Conservation (phyloP, 1,140 invertebrate genomes). For the Bombus impatiens region DNA sequence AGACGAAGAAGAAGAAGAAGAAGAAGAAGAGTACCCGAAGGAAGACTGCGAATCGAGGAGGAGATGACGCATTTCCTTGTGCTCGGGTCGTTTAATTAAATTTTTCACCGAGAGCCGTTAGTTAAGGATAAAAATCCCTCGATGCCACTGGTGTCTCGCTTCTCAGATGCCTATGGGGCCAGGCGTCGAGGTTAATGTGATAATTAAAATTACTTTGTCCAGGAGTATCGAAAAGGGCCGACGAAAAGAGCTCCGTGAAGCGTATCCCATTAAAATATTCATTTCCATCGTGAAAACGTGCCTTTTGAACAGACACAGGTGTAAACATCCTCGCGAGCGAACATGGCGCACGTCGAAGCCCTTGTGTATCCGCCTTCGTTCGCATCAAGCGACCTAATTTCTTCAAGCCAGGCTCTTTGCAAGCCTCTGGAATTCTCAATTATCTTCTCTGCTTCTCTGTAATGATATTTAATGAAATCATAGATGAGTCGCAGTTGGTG, state of each 20-base stretch:
- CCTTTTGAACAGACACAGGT: slow-evolving; percentile 3
- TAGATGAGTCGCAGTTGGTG: neutral
- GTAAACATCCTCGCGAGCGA: slow-evolving; percentile 38
- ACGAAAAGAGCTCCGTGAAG: slow-evolving; percentile 8
- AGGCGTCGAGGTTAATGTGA: slow-evolving; percentile 55
- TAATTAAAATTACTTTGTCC: slow-evolving; percentile 70
- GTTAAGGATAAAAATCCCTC: slow-evolving; percentile 63
- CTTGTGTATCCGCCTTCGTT: neutral
- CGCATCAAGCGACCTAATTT: slow-evolving; percentile 35
- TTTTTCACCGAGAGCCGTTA: slow-evolving; percentile 63
- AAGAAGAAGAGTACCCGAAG: neutral
- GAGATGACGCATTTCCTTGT: slow-evolving; percentile 48
- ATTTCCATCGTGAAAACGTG: slow-evolving; percentile 23
- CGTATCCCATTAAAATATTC: slow-evolving; percentile 61
- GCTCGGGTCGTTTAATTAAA: slow-evolving; percentile 67
- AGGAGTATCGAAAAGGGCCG: neutral
- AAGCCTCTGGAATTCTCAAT: neutral
- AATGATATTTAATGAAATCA: slow-evolving; percentile 21
- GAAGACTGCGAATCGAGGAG: slow-evolving; percentile 13
- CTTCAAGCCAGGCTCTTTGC: neutral
- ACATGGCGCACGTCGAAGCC: too few species aligned
- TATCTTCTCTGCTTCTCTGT: neutral
- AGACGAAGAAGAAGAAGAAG: neutral
- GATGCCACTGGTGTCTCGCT: slow-evolving; percentile 31
- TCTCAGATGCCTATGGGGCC: neutral